Evolutionary conservation across 2,888 invertebrate species (phyloP).

Genomic region (Entomobrya proxima): DNA sequence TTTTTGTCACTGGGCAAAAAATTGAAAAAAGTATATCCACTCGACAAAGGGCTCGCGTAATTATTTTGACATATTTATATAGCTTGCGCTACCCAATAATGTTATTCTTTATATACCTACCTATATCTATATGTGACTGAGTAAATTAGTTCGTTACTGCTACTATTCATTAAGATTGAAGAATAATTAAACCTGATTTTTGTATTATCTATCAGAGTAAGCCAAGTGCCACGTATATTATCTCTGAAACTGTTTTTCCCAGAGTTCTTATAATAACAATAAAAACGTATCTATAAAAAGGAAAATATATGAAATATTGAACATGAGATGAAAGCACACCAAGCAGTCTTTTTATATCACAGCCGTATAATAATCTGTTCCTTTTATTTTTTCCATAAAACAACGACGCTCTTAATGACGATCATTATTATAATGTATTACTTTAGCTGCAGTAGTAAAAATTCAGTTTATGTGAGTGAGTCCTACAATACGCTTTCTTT

Average conservation of each 20-base stretch:
- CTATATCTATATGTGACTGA: constrained; percentile 29
- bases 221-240: neutral
- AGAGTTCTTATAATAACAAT: too few species aligned
- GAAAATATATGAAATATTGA: constrained; percentile 5
- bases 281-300: constrained; percentile 17
- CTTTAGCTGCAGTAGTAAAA: neutral
- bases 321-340: neutral
- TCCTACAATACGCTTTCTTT: neutral
- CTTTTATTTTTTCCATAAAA: constrained; percentile 17
- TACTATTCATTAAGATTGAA: constrained; percentile 34
- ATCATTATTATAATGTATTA: neutral
- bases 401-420: neutral
- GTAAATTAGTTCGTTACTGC: constrained; percentile 7
- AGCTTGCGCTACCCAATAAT: neutral
- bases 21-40: too few species aligned
- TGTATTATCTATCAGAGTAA: constrained; percentile 21
- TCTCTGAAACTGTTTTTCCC: constrained; percentile 24
- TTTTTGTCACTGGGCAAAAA: too few species aligned
- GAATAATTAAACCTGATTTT: constrained; percentile 35
- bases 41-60: too few species aligned
- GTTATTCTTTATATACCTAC: constrained; percentile 9
- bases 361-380: neutral
- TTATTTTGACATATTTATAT: constrained; percentile 17
- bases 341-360: constrained; percentile 3
- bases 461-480: neutral